Base-by-base conservation (phyloP, 37 sponge, comb jelly and placozoan genomes). In the Amphimedon queenslandica region DNA sequence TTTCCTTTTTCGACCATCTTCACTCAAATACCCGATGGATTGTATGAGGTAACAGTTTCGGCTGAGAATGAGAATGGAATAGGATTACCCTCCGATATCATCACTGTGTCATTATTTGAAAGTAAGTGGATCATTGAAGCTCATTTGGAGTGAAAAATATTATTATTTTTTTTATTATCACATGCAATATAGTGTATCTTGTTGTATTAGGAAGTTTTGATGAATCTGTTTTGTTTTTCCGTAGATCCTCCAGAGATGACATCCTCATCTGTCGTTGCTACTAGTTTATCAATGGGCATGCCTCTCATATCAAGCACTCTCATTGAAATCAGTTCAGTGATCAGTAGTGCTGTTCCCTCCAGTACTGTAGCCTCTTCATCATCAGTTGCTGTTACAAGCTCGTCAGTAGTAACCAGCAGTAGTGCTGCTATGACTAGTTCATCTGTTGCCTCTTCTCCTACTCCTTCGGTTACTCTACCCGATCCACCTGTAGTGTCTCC, bases 401-500 rank as follows among this genome's bases (percentile, higher is more conserved):
- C 61, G 37, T n/a, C 57, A 8, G 36, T 11, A 6, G 5, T 53
- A 27, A n/a, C 35, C 68, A 30, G 34, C 40, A 16, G 39, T 10
- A 30, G 39, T 31, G 34, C 68, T 21, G 13, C 23, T 51, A 28
- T 32, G 61, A 6, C 21, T 24, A 20, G 16, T 38, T 75, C 39
- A 31, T 10, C 37, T 55, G n/a, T 43, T 21, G 10, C 56, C 55
- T 24, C 23, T 21, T 6, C 29, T 51, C 37, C 64, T 37, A 8
- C 63, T 35, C 71, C 6, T 28, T 18, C 32, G 24, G 42, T 1
- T 23, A 11, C 74, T 56, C 21, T 55, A 47, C 74, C 67, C 20
- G 66, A 42, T 18, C 75, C 74, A 2, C 82, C 82, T 16, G 55
- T 42, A 4, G 28, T 47, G 6, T 68, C 29, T 5, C 80, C 80